Percentiles rank a stretch among this genome's conserved stretches.
Conservation (phyloP, 2,797 vertebrate genomes). For the Anomalospiza imberbis region DNA sequence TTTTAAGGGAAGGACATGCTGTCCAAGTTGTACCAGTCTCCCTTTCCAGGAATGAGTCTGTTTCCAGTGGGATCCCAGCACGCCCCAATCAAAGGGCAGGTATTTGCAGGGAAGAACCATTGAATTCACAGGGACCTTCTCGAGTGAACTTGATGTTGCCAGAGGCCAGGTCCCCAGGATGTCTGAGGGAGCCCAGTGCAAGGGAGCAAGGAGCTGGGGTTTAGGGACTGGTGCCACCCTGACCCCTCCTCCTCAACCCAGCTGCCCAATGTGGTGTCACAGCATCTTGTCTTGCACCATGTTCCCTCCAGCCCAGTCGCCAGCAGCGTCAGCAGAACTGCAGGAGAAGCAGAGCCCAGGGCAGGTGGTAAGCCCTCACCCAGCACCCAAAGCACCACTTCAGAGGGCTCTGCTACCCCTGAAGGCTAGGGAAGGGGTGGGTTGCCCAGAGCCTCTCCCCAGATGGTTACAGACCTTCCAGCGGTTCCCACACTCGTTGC, state of each 20-base stretch:
- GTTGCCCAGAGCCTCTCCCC: neutral
- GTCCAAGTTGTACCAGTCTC: neutral
- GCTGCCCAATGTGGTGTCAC: neutral
- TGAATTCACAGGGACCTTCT: neutral
- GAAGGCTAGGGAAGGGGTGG: neutral
- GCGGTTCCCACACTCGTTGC: constrained; percentile 97
- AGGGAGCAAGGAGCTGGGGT: neutral
- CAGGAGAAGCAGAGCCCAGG: neutral
- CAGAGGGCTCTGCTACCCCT: neutral
- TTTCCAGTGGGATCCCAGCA: neutral
- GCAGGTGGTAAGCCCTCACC: neutral
- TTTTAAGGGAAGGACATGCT: neutral
- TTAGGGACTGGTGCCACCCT: neutral
- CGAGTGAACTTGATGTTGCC: fast-evolving
- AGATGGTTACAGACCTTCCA: constrained; percentile 87
- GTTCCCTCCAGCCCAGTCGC: neutral
- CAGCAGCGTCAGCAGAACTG: constrained; percentile 56
- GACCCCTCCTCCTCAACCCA: neutral
- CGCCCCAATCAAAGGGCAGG: neutral
- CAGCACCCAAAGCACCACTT: fast-evolving
- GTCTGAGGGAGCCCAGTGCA: neutral
- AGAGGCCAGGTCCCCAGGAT: fast-evolving
- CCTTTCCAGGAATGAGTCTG: neutral
- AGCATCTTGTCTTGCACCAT: neutral
- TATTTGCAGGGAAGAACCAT: neutral